phyloP scores from a whole-genome alignment of 2,888 invertebrate species.

The Pyrocoelia pectoralis region DNA sequence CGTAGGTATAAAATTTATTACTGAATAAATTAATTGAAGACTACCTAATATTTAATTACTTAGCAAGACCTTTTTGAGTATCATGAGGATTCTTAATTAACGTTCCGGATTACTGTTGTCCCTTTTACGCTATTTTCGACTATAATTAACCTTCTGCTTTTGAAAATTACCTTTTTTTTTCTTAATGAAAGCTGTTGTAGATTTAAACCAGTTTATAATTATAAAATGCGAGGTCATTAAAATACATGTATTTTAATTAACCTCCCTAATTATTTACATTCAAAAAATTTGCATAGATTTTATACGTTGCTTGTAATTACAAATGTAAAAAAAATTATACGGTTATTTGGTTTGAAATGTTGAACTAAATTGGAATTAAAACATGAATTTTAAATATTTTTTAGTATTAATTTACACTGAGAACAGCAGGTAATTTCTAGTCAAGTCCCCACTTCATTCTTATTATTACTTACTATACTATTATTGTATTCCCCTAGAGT shows the following conservation, averaged over 20 bases:
- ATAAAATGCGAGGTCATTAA: constrained; percentile 2
- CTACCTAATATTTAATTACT: constrained; percentile 9
- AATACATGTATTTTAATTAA: constrained; percentile 7
- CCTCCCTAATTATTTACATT: constrained; percentile 1
- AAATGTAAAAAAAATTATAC: background rate
- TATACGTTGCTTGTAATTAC: background rate
- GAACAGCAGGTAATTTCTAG: too few relatives aligned
- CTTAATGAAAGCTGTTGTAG: constrained; percentile 10
- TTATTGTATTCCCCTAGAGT: too few relatives aligned
- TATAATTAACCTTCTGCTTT: constrained; percentile 11
- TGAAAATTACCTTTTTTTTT: constrained; percentile 8
- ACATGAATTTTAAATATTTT: constrained; percentile 11
- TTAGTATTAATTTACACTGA: too few relatives aligned
- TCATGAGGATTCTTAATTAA: constrained; percentile 11
- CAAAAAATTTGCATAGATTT: background rate
- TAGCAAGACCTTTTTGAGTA: constrained; percentile 9
- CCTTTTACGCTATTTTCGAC: constrained; percentile 9
- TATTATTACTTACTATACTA: too few relatives aligned
- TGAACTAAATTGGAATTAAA: background rate
- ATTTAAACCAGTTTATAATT: constrained; percentile 11
- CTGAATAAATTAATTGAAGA: constrained; percentile 8
- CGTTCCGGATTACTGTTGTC: constrained; percentile 11
- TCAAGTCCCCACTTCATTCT: too few relatives aligned
- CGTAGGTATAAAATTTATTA: background rate
- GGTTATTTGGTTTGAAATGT: background rate